phyloP scores from a whole-genome alignment of 2,888 invertebrate genomes.

The Cylindroiulus punctatus region DNA sequence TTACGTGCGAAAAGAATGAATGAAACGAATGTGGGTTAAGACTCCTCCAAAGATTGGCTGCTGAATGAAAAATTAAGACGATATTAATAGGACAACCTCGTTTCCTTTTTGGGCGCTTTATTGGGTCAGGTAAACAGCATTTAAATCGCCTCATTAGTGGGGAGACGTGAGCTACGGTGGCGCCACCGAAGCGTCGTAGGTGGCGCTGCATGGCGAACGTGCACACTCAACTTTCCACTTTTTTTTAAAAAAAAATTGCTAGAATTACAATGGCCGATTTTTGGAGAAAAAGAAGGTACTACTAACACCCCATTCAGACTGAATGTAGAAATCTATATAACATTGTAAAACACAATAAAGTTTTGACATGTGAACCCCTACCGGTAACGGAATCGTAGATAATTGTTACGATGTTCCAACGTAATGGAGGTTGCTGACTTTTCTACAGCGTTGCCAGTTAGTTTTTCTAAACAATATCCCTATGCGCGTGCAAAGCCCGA shows the following conservation, averaged over 20 bases:
- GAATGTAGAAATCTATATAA: no score
- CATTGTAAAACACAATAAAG: no score
- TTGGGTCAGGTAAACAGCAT: constrained; percentile 24
- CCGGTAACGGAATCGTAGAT: no score
- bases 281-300: no score
- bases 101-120: constrained; percentile 1
- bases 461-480: no score
- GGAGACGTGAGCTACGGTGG: not conserved
- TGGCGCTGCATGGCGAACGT: not conserved
- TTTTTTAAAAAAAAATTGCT: not conserved
- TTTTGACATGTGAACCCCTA: no score
- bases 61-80: constrained; percentile 37
- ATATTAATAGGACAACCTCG: constrained; percentile 17
- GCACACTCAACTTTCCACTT: not conserved
- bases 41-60: not conserved
- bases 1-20: not conserved
- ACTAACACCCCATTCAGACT: no score
- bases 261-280: no score
- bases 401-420: no score
- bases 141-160: not conserved
- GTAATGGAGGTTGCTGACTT: no score
- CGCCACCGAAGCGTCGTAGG: constrained; percentile 11
- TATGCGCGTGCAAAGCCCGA: no score
- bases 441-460: no score
- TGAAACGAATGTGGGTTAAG: constrained; percentile 1